Evolutionary conservation across 1,140 invertebrate species (phyloP), one percentile per base, ranked within the genome.

Genomic region (Temnothorax nylanderi): DNA sequence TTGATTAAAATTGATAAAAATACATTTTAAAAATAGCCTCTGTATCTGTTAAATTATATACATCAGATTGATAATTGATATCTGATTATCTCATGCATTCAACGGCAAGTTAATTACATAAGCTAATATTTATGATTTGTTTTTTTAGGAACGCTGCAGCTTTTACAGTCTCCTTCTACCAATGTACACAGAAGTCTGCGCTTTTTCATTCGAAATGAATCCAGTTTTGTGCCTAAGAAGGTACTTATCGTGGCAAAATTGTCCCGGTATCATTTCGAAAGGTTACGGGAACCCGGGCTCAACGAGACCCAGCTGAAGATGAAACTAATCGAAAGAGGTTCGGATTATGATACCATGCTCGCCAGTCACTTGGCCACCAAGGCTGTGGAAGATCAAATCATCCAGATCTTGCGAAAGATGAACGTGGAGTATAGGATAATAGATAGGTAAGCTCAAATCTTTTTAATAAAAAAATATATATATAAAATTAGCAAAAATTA

Each of bases 261-360:
- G 56, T 98, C 98, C 0, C 96, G 98, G 93, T 98, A 98, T 94
- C 97, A 99, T 94, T 98, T 98, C 95, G 98, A 99, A 94, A 98
- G 97, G 93, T 95, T 96, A 72, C 95, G 97, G 34, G 96, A 97
- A 92, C 96, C 97, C 47, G 95, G 97, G 65, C 94, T 98, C 11
- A 96, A 95, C 18, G 97, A 98, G 78, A 93, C 95, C 3, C 96
- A 98, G 91, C 93, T 99, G 56, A 97, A 97, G 92, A 94, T 95
- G 41, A 95, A 96, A 86, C 96, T 99, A 26, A 94, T 97, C 41
- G 96, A 96, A 87, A 96, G 98, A 85, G 98, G 98, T 4, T 98
- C 98, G 0, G 97, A 99, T 95, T 98, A 97, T 93, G 97, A 98
- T 44, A 96, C 96, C 21, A 96, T 99, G 60, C 85, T 98, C 1